Percentiles rank a stretch among this genome's conserved stretches.
phyloP scores from a whole-genome alignment of 2,797 vertebrate genomes.

The Pangasius sanitwongsei region DNA sequence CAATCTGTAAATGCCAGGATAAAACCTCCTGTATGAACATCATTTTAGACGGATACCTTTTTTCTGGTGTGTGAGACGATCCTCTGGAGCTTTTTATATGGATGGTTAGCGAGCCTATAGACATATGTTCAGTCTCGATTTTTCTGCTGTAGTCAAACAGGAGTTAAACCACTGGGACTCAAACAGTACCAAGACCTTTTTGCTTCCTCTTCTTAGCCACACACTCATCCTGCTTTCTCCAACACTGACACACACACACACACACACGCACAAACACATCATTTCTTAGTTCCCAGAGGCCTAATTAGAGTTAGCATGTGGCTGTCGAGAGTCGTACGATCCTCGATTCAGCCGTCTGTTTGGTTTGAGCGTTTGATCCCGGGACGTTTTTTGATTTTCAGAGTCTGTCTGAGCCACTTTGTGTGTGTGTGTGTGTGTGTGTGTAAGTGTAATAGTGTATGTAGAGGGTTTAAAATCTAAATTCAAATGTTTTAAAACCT shows the following conservation, averaged over 20 bases:
- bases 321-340: background rate
- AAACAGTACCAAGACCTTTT: background rate
- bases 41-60: background rate
- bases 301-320: slow-evolving; percentile 24
- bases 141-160: slow-evolving; percentile 15
- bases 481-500: slow-evolving; percentile 5
- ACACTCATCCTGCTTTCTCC: background rate
- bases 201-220: slow-evolving; percentile 16
- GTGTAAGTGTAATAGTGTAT: background rate
- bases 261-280: slow-evolving; percentile 3
- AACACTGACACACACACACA: background rate
- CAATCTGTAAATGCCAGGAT: slow-evolving; percentile 3
- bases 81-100: background rate
- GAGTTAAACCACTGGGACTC: slow-evolving; percentile 18
- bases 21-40: background rate
- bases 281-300: background rate
- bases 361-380: slow-evolving; percentile 2
- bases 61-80: background rate
- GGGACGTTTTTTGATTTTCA: background rate
- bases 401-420: background rate
- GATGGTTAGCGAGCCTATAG: slow-evolving; percentile 12
- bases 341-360: background rate
- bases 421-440: background rate
- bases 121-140: slow-evolving; percentile 22
- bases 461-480: background rate